These are phyloP conservation scores for Chloromyia formosa DNA, from an alignment of 2,888 invertebrate genomes.

Conservation along the genomic window DNA sequence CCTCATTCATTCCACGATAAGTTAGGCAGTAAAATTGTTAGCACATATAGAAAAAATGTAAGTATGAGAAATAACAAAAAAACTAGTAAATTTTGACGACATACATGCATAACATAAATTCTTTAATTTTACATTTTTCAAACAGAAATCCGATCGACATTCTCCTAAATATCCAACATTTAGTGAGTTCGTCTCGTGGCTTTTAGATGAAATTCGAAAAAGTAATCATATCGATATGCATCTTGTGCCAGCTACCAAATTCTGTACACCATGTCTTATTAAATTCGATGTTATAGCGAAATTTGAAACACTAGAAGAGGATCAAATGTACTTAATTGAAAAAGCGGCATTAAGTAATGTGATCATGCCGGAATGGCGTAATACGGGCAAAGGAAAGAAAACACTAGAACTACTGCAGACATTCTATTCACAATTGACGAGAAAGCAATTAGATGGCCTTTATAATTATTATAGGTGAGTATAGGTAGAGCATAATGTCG, in stretches of 20 bases:
- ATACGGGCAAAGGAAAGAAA: conserved; percentile 79
- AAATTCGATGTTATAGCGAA: conserved; percentile 83
- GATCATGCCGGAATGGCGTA: conserved; percentile 84
- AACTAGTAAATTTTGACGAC: neutral
- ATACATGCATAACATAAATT: too few species aligned
- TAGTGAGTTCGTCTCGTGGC: conserved; percentile 81
- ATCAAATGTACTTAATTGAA: conserved; percentile 83
- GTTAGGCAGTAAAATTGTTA: conserved; percentile 79
- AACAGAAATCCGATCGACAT: conserved; percentile 56
- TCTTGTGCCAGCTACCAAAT: conserved; percentile 84
- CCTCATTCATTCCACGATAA: conserved; percentile 85
- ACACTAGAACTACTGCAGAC: conserved; percentile 77
- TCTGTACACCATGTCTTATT: conserved; percentile 87
- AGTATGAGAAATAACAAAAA: conserved; percentile 45
- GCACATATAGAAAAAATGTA: conserved; percentile 72
- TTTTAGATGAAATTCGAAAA: conserved; percentile 73
- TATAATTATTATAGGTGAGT: conserved; percentile 80
- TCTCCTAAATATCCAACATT: conserved; percentile 77
- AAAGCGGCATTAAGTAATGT: conserved; percentile 77
- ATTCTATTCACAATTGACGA: conserved; percentile 80
- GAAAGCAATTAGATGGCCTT: conserved; percentile 77
- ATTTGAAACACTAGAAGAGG: conserved; percentile 84
- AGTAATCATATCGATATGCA: conserved; percentile 79
- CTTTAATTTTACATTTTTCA: conserved; percentile 11
- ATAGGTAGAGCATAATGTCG: neutral